Base-by-base conservation (phyloP, 2,888 invertebrate species). In the Hesperia comma region DNA sequence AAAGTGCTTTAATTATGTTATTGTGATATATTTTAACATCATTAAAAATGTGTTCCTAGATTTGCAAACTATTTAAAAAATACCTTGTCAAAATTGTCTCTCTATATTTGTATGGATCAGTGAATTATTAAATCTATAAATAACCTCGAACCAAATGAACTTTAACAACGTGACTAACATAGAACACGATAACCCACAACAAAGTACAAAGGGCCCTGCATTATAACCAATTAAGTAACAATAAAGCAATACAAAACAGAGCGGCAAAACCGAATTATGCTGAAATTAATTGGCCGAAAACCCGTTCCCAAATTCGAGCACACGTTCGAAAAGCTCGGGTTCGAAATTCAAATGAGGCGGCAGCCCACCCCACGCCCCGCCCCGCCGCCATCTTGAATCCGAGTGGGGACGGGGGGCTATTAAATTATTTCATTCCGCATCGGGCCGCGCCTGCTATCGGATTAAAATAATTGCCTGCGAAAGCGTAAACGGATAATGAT, bases 271-370 rank as follows among this genome's bases (percentile, higher is more conserved):
- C 84, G 84, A 89, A 91, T 91, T 89, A 90, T 87, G 81, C 82
- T 81, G 78, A 81, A 90, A 90, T 86, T 92, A 92, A 92, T 92
- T 91, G 91, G 88, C 89, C 88, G 88, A 90, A 91, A 92, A 88
- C 89, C 87, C 80, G 83, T 86, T 79, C 76, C 74, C 78, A 79
- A 78, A 79, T 80, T 86, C 85, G 83, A 87, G 84, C 87, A 88
- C 91, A 89, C 92, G 92, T 92, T 92, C 88, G 90, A 76, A 85
- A 85, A 87, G 87, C 88, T 81, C 83, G 85, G 86, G 85, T 88
- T 89, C 90, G 87, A 91, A 92, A 88, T 92, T 92, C 91, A 92
- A 92, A 92, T 92, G 92, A 92, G 91, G 90, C 88, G 88, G 85
- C 87, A 88, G 87, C 90, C 90, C 88, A 87, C 87, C 90, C 86